Evolutionary conservation across 1,140 invertebrate species (phyloP), one percentile per base, ranked within the genome.

Genomic region (Anagrus nilaparvatae): DNA sequence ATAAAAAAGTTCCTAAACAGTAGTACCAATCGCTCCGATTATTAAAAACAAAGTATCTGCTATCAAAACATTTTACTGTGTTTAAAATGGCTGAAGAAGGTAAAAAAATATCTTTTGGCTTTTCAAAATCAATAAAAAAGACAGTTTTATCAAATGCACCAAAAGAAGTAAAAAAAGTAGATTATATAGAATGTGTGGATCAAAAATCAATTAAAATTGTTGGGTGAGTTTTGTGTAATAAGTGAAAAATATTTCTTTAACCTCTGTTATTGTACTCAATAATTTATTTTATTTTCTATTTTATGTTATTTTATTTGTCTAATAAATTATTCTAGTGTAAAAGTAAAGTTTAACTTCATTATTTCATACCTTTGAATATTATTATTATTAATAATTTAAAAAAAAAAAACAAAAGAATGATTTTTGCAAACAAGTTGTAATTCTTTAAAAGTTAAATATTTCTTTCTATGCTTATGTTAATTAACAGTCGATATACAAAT

Each of bases 51-150:
- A n/a, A n/a, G n/a, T n/a, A n/a, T n/a, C n/a, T n/a, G n/a, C n/a
- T n/a, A n/a, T n/a, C n/a, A 34, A 18, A 34, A 5, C 10, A 17
- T 34, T 17, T n/a, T n/a, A n/a, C n/a, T n/a, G n/a, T n/a, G n/a
- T n/a, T n/a, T n/a, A 49, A 37, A 46, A 71, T 70, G 65, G 53
- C 58, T 47, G 66, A 67, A 30, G 73, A 76, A 42, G 46, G 54
- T 49, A 83, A 82, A 45, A 86, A 85, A 57, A 78, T 86, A 60
- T 84, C 82, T 0, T 87, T 87, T 64, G 76, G 79, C 19, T 86
- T 86, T 65, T 74, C 67, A 45, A 84, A 84, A 67, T 70, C 77
- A 1, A 66, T 74, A 25, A 82, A 81, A 55, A 80, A 77, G 52
- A 61, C 76, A 16, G 71, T 69, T 43, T 56, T 72, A 18, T 57